phyloP scores from a whole-genome alignment of 2,113 vertebrate species.

The Saguinus imperator region DNA sequence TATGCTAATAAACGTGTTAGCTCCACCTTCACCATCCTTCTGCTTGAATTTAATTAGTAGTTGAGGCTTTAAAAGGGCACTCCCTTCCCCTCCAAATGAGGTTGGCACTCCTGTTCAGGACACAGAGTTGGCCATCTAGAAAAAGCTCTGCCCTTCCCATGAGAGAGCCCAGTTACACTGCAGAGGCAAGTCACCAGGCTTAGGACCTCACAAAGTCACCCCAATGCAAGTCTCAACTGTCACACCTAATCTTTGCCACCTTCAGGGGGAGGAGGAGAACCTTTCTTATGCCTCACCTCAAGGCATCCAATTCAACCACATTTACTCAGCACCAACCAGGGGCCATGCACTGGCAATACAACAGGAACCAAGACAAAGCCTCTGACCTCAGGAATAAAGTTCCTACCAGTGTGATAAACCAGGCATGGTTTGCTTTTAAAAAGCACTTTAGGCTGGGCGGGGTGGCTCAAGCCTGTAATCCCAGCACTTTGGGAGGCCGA shows the following conservation, averaged over 20 bases:
- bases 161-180: not conserved
- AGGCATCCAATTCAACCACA: not conserved
- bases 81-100: slow-evolving; percentile 21
- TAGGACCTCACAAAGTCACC: not conserved
- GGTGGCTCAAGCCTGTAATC: too few relatives aligned
- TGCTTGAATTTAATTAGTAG: slow-evolving; percentile 11
- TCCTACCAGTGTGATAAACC: not conserved
- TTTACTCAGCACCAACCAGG: not conserved
- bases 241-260: not conserved
- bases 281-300: not conserved
- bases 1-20: slow-evolving; percentile 39
- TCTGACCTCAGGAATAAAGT: not conserved
- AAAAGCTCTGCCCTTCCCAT: not conserved
- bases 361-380: not conserved
- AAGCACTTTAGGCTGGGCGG: not conserved
- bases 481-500: too few relatives aligned
- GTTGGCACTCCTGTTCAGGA: not conserved
- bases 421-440: not conserved
- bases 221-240: not conserved
- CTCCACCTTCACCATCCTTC: not conserved
- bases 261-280: not conserved
- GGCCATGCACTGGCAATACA: not conserved
- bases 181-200: not conserved
- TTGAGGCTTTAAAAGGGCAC: slow-evolving; percentile 31
- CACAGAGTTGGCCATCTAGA: not conserved